Percentiles rank a stretch among this genome's conserved stretches.
Conservation (phyloP, 2,797 vertebrate genomes). For the Sylvia borin region DNA sequence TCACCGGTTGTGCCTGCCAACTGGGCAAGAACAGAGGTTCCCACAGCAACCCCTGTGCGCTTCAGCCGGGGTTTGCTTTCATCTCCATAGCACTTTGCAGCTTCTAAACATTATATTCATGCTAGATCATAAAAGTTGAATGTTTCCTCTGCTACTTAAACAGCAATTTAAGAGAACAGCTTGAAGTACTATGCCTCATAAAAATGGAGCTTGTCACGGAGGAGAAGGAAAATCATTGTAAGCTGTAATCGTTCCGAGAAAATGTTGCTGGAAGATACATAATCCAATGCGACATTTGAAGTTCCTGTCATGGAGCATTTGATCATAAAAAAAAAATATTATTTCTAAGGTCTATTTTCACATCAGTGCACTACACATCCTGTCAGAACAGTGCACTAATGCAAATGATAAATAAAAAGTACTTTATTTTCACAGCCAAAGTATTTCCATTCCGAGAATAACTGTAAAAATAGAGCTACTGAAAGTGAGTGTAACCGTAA, state of each 20-base stretch:
- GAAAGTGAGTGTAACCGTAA: background rate
- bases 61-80: background rate
- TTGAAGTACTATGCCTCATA: background rate
- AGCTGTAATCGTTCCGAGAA: background rate
- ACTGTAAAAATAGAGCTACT: background rate
- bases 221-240: background rate
- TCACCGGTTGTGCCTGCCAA: background rate
- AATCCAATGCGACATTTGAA: background rate
- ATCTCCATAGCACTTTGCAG: background rate
- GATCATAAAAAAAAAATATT: background rate
- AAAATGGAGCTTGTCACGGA: background rate
- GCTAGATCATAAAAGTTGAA: slow-evolving; percentile 8
- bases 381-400: background rate
- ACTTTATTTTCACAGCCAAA: background rate
- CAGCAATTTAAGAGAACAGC: background rate
- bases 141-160: background rate
- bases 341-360: slow-evolving; percentile 15
- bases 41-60: background rate
- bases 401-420: background rate
- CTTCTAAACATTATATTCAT: slow-evolving; percentile 16
- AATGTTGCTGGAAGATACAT: background rate
- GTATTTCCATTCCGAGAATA: background rate
- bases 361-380: background rate
- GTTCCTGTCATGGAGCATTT: background rate
- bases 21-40: background rate